phyloP scores from a whole-genome alignment of 2,113 vertebrate species.

The Phycodurus eques region DNA sequence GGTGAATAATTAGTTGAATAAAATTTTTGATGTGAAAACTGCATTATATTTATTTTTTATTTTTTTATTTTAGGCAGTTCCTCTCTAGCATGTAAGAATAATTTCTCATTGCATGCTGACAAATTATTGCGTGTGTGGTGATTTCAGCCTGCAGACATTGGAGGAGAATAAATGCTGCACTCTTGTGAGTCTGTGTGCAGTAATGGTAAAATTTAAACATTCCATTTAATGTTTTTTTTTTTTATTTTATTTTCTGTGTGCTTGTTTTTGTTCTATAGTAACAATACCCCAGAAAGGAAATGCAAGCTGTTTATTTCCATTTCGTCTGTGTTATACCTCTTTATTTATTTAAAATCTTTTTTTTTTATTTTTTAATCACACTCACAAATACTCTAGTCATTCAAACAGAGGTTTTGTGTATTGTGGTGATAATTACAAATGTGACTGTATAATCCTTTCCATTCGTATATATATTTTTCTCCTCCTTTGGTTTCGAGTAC shows the following conservation, averaged over 20 bases:
- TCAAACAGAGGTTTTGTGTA: not conserved
- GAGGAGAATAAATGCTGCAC: constrained; percentile 10
- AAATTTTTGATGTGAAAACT: not conserved
- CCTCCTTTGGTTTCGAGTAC: not conserved
- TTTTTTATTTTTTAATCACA: not conserved
- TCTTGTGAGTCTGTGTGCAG: not conserved
- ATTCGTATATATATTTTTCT: not conserved
- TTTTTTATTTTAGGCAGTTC: constrained; percentile 2
- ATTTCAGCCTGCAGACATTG: constrained; percentile 38
- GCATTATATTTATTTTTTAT: too few relatives aligned
- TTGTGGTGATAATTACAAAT: not conserved
- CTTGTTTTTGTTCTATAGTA: constrained; percentile 18
- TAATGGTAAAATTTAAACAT: constrained; percentile 8
- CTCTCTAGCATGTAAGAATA: constrained; percentile 21
- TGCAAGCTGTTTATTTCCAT: constrained; percentile 14
- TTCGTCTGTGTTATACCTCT: constrained; percentile 23
- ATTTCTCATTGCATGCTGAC: constrained; percentile 18
- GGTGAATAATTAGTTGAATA: not conserved
- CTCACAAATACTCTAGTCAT: not conserved
- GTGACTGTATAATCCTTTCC: not conserved
- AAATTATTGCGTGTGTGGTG: constrained; percentile 33
- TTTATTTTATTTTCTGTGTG: not conserved
- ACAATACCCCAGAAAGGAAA: constrained; percentile 13
- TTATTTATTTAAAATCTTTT: too few relatives aligned
- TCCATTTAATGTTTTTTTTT: constrained; percentile 10